Evolutionary conservation across 2,888 invertebrate genomes (phyloP).

Genomic region (Pammene fasciana): DNA sequence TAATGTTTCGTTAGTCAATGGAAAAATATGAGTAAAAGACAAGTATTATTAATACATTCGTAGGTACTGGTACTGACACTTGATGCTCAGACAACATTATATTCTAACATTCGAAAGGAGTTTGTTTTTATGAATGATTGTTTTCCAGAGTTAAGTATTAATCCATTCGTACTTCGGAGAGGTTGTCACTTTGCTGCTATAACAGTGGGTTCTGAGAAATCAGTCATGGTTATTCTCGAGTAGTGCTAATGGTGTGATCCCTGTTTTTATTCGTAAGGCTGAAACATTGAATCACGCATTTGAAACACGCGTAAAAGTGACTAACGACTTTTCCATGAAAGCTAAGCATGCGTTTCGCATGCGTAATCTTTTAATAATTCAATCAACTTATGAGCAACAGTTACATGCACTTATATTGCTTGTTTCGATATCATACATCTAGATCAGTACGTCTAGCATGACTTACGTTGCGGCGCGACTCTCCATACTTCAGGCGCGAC

Average conservation of each 20-base stretch:
- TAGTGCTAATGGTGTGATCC: not conserved
- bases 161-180: too few species aligned
- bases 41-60: not conserved
- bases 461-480: too few species aligned
- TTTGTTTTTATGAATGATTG: too few species aligned
- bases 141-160: too few species aligned
- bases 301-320: conserved; percentile 10
- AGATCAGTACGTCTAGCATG: too few species aligned
- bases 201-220: too few species aligned
- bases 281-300: not conserved
- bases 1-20: not conserved
- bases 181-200: too few species aligned
- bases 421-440: not conserved
- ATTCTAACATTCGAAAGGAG: too few species aligned
- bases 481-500: too few species aligned
- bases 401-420: not conserved
- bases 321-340: not conserved
- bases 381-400: conserved; percentile 6
- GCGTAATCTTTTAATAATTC: not conserved
- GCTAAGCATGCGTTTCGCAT: conserved; percentile 2
- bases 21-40: not conserved
- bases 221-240: too few species aligned
- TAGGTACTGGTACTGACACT: too few species aligned
- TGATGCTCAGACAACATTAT: too few species aligned
- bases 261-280: not conserved